These are phyloP conservation scores for Drosophila yooni DNA, from an alignment of 2,888 invertebrate genomes.

Conservation along the genomic window DNA sequence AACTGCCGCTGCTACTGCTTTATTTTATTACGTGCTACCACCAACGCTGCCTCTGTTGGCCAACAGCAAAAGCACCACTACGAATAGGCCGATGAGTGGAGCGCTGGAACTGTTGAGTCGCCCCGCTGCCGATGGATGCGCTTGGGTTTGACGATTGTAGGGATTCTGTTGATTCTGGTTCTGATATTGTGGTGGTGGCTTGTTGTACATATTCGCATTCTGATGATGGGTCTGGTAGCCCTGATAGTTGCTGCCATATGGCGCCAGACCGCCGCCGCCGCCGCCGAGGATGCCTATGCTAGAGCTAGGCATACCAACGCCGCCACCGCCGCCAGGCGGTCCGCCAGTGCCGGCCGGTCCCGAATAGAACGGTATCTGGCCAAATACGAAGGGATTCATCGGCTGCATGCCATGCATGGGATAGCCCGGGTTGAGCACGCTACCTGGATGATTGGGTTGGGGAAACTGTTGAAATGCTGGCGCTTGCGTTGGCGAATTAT, in stretches of 20 bases:
- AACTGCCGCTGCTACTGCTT: constrained; percentile 14
- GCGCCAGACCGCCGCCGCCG: constrained; percentile 80
- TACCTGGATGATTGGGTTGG: constrained; percentile 85
- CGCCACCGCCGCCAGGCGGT: constrained; percentile 80
- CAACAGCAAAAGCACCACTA: constrained; percentile 23
- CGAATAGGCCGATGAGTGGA: constrained; percentile 20
- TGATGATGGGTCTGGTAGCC: constrained; percentile 76
- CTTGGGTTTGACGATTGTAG: constrained; percentile 84
- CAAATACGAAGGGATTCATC: constrained; percentile 85
- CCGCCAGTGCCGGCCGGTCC: constrained; percentile 84
- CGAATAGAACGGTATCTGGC: constrained; percentile 82
- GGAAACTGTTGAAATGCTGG: constrained; percentile 85
- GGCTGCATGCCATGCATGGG: constrained; percentile 83
- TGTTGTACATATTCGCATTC: constrained; percentile 84
- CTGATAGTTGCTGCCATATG: constrained; percentile 80
- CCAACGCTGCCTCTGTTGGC: constrained; percentile 1
- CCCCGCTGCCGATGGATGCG: constrained; percentile 78
- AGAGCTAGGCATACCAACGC: constrained; percentile 83
- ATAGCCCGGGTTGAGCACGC: constrained; percentile 83
- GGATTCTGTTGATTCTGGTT: constrained; percentile 83
- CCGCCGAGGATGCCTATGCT: constrained; percentile 75
- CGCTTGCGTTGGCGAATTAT: constrained; percentile 83
- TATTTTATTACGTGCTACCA: constrained; percentile 56
- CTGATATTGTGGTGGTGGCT: constrained; percentile 84
- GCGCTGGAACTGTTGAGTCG: constrained; percentile 3